Evolutionary conservation across 2,888 invertebrate genomes (phyloP), one percentile per base, ranked within the genome.

Genomic region (Latrodectus elegans): DNA sequence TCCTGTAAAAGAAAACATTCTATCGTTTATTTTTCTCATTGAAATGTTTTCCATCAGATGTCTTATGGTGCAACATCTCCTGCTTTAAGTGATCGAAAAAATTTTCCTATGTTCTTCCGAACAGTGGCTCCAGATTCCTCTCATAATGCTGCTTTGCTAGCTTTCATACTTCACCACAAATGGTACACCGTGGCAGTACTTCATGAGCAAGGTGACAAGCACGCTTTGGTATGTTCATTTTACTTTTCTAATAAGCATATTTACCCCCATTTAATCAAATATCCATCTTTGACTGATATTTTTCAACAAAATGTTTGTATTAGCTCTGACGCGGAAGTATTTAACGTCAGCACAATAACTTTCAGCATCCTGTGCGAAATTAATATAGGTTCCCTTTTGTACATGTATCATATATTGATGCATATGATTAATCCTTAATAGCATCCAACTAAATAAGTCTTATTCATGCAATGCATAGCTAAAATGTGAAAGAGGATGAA

Each of bases 41-140:
- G 22, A 38, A 38, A 38, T 38, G 38, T 38, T 71, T 70, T 51
- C 17, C 22, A 51, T 67, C 92, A 96, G 96, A 95, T 97, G 64
- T 97, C 97, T 0, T 97, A 96, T 91, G 97, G 97, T 3, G 96
- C 97, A 0, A 96, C 95, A 26, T 96, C 97, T 0, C 97, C 97
- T 17, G 96, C 96, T 0, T 94, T 97, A 81, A 97, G 97, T 90
- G 97, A 97, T 92, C 94, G 97, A 51, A 95, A 95, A 64, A 96
- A 97, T 92, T 97, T 96, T 92, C 97, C 97, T 1, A 94, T 96
- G 65, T 97, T 97, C 94, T 96, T 96, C 92, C 94, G 97, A 65
- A 96, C 97, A 0, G 96, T 96, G 1, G 96, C 97, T 1, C 97
- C 97, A 0, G 97, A 97, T 92, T 96, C 97, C 0, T 96, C 97